phyloP scores from a whole-genome alignment of 2,113 vertebrate genomes.

The Cinclus cinclus region DNA sequence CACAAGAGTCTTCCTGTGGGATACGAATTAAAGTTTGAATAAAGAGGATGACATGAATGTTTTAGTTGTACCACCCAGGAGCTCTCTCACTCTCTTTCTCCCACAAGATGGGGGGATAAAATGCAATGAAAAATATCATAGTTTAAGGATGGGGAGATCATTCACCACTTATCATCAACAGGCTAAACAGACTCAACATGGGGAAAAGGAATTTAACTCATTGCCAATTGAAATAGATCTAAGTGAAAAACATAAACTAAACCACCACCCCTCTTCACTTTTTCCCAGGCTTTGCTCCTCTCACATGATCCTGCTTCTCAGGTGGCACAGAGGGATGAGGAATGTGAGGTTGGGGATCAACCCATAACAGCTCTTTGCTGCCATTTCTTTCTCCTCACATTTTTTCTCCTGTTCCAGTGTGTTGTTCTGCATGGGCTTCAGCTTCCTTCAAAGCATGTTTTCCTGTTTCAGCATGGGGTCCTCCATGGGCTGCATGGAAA shows the following conservation, averaged over 20 bases:
- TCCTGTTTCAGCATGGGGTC: neutral
- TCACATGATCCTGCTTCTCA: neutral
- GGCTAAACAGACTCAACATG: neutral
- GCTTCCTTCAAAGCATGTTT: neutral
- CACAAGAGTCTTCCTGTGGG: accelerated
- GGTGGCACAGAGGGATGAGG: neutral
- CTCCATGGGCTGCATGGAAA: neutral
- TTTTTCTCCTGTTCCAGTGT: neutral
- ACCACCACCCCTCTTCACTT: accelerated
- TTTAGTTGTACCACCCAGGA: neutral
- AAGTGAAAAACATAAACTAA: neutral
- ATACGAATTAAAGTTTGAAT: neutral
- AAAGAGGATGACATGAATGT: neutral
- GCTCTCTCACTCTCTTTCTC: neutral
- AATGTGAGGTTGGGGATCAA: neutral
- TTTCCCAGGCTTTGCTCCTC: neutral
- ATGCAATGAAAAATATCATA: neutral
- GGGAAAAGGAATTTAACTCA: neutral
- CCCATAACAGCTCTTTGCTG: neutral
- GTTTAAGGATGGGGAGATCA: neutral
- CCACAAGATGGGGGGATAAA: neutral
- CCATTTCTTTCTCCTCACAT: neutral
- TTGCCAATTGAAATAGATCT: neutral
- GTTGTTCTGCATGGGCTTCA: neutral
- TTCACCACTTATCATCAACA: neutral